Conservation (phyloP, 2,888 invertebrate genomes). For the Amphipyra berbera region DNA sequence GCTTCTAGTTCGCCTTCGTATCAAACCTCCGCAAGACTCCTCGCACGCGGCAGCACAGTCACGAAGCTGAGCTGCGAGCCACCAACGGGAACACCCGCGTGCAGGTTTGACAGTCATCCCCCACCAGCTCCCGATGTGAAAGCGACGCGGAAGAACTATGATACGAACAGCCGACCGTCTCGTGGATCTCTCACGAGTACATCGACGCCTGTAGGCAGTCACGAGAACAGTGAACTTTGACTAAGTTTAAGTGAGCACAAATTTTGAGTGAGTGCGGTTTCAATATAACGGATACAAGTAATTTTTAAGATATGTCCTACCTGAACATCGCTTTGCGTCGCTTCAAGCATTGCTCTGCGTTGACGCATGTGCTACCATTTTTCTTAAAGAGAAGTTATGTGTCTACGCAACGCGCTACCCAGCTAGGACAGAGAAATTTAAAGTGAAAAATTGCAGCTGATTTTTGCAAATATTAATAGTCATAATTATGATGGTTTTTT, state of each 20-base stretch:
- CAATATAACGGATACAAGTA: not conserved
- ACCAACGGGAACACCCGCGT: slow-evolving; percentile 85
- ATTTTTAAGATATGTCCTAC: not conserved
- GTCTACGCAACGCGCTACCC: not conserved
- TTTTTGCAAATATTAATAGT: slow-evolving; percentile 1
- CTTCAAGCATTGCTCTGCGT: too few relatives aligned
- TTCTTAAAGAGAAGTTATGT: not conserved
- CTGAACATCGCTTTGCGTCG: not conserved
- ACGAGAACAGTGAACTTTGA: slow-evolving; percentile 40
- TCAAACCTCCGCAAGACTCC: slow-evolving; percentile 81
- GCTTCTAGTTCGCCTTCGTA: slow-evolving; percentile 81
- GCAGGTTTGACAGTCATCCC: slow-evolving; percentile 82
- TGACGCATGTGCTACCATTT: too few relatives aligned
- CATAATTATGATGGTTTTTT: slow-evolving; percentile 5
- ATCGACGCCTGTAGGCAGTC: slow-evolving; percentile 56
- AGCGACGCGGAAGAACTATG: slow-evolving; percentile 70
- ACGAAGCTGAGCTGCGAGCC: slow-evolving; percentile 80
- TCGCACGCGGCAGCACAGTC: slow-evolving; percentile 69
- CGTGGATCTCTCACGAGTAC: slow-evolving; percentile 85
- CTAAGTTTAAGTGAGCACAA: slow-evolving; percentile 35
- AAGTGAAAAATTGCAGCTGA: slow-evolving; percentile 8
- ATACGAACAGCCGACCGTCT: slow-evolving; percentile 75
- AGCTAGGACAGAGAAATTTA: not conserved
- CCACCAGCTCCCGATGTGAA: slow-evolving; percentile 67
- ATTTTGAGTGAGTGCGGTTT: slow-evolving; percentile 17